Percentiles rank a stretch among this genome's conserved stretches.
These are phyloP conservation scores for Empis livida DNA, from an alignment of 2,888 invertebrate species.

Conservation along the genomic window DNA sequence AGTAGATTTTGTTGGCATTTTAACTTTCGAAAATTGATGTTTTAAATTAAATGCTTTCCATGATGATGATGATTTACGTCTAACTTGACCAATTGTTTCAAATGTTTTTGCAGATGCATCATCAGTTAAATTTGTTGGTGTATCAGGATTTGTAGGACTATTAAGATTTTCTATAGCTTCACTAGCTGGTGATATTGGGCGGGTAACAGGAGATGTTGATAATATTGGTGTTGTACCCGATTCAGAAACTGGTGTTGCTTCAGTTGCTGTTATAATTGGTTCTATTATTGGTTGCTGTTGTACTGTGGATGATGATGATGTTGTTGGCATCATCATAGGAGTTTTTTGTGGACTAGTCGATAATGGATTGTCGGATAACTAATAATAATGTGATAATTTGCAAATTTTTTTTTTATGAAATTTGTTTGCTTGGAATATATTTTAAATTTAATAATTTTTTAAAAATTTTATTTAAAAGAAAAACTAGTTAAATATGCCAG, in stretches of 20 bases:
- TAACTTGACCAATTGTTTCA: slow-evolving; percentile 33
- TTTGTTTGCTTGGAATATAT: slow-evolving; percentile 4
- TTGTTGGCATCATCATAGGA: slow-evolving; percentile 15
- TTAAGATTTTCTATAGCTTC: slow-evolving; percentile 32
- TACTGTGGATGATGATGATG: slow-evolving; percentile 15
- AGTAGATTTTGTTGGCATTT: slow-evolving; percentile 31
- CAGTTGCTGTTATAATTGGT: not conserved
- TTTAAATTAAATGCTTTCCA: slow-evolving; percentile 73
- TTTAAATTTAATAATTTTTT: slow-evolving; percentile 6
- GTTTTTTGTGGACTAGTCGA: slow-evolving; percentile 22
- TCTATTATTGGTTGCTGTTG: slow-evolving; percentile 8
- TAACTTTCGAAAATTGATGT: slow-evolving; percentile 67
- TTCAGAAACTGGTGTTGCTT: not conserved
- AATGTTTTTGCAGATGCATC: slow-evolving; percentile 21
- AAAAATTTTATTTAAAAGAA: no score
- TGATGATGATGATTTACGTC: slow-evolving; percentile 49
- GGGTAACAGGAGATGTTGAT: slow-evolving; percentile 28
- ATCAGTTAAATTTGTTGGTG: slow-evolving; percentile 16
- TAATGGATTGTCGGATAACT: slow-evolving; percentile 17
- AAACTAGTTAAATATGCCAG: no score
- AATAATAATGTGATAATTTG: slow-evolving; percentile 14
- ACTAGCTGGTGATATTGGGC: slow-evolving; percentile 38
- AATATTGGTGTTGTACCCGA: slow-evolving; percentile 22
- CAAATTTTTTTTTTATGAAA: slow-evolving; percentile 7
- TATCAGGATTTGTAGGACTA: slow-evolving; percentile 15